Evolutionary conservation across 37 sponge, comb jelly and placozoan species (phyloP).

Genomic region (Tethya wilhelma): DNA sequence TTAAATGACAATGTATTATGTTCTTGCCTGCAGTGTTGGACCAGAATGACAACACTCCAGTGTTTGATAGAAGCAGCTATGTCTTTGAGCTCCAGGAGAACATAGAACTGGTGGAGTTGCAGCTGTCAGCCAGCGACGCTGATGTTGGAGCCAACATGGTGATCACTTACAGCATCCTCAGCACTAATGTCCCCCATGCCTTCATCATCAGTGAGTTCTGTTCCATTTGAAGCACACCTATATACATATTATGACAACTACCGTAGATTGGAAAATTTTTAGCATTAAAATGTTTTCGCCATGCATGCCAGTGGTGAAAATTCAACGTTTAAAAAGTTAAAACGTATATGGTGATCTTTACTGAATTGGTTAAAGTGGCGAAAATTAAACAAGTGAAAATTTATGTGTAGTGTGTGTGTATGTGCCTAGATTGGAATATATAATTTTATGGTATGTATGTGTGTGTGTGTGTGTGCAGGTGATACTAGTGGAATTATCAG

Average conservation of each 20-base stretch:
- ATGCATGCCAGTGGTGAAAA: no score
- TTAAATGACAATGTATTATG: background rate
- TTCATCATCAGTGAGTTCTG: conserved; percentile 49
- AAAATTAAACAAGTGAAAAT: background rate
- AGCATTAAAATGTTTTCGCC: no score
- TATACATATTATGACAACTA: background rate
- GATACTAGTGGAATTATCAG: conserved; percentile 4
- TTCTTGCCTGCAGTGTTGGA: conserved; percentile 28
- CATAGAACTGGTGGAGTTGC: conserved; percentile 5
- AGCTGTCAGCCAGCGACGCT: conserved; percentile 25
- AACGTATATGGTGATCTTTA: no score
- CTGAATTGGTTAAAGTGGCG: background rate
- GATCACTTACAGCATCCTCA: conserved; percentile 17
- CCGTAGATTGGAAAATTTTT: background rate
- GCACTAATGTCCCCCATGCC: conserved; percentile 2
- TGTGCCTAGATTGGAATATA: background rate
- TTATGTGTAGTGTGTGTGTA: background rate
- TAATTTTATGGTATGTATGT: background rate
- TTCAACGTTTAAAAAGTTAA: no score
- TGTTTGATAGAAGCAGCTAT: conserved; percentile 5
- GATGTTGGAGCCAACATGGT: conserved; percentile 17
- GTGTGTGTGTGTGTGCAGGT: background rate
- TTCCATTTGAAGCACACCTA: background rate
- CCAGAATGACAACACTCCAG: conserved; percentile 40
- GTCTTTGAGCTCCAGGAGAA: conserved; percentile 39